Base-by-base conservation (phyloP, 2,888 invertebrate species). In the Brenthis hecate region DNA sequence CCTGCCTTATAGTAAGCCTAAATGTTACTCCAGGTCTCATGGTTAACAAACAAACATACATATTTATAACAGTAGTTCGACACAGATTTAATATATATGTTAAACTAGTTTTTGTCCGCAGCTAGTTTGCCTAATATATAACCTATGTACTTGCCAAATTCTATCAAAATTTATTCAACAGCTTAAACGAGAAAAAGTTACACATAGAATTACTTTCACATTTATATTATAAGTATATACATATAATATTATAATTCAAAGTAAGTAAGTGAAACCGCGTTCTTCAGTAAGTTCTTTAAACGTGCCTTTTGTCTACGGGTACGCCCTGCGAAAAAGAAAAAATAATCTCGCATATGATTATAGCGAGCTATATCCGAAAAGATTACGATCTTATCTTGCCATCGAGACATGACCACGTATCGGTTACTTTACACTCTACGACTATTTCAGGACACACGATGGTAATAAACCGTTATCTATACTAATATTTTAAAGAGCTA, bases 281-380 rank as follows among this genome's bases (percentile, higher is more conserved):
- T 28, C 6, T 56, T 23, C 23, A 16, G 43, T 50, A 56, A 56
- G 62, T 67, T 6, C 19, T 53, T 53, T 48, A 66, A 69, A 60
- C 71, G 60, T 72, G 71, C 63, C 71, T 69, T 62, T 72, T 72
- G 71, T 83, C 81, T 80, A 78, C 53, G 62, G 62, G 76, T 85
- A 82, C 88, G 87, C 84, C 85, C 81, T 82, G 78, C 76, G 73
- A 74, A 79, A 78, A 78, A 73, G 78, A 79, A 80, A 77, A 80
- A 82, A 80, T 79, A 78, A 79, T 86, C 77, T 76, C 81, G 92
- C 92, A 92, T 92, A 91, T 90, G 92, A 92, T 92, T 92, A 92
- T 86, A 78, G 83, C 87, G 91, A 88, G 91, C 91, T 91, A 91
- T 92, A 92, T 91, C 91, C 91, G 88, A 87, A 88, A 88, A 89